Percentiles rank a stretch among this genome's conserved stretches.
Conservation (phyloP, 2,797 vertebrate genomes). For the Sebastes steindachneri region DNA sequence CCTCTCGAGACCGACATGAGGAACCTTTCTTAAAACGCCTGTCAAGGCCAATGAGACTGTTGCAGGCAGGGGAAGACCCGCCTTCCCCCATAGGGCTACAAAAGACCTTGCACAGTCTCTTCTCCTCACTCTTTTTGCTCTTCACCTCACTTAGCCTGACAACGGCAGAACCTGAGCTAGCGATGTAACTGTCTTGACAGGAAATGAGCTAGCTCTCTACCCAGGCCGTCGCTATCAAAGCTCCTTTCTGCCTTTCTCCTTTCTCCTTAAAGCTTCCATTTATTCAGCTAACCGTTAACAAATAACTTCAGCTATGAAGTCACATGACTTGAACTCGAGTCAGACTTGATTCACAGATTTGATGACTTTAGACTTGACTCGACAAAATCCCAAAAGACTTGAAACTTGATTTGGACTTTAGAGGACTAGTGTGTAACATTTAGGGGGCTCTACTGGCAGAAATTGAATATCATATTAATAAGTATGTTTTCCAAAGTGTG, state of each 20-base stretch:
- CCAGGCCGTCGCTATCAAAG: not conserved
- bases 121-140: not conserved
- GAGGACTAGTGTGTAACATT: not conserved
- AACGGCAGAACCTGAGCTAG: not conserved
- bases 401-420: not conserved
- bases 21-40: not conserved
- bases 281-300: not conserved
- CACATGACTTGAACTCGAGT: not conserved
- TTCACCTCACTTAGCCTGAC: not conserved
- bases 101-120: not conserved
- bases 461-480: too few species aligned
- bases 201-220: not conserved
- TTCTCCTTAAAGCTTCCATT: too few species aligned
- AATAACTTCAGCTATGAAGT: not conserved
- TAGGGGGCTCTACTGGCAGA: too few species aligned
- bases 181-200: not conserved
- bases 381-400: not conserved
- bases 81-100: not conserved
- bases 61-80: not conserved
- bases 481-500: too few species aligned
- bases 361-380: not conserved
- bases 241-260: not conserved
- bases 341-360: not conserved
- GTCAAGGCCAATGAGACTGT: not conserved
- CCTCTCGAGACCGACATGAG: not conserved